Base-by-base conservation (phyloP, 2,888 invertebrate genomes). In the Cantharis nigra region DNA sequence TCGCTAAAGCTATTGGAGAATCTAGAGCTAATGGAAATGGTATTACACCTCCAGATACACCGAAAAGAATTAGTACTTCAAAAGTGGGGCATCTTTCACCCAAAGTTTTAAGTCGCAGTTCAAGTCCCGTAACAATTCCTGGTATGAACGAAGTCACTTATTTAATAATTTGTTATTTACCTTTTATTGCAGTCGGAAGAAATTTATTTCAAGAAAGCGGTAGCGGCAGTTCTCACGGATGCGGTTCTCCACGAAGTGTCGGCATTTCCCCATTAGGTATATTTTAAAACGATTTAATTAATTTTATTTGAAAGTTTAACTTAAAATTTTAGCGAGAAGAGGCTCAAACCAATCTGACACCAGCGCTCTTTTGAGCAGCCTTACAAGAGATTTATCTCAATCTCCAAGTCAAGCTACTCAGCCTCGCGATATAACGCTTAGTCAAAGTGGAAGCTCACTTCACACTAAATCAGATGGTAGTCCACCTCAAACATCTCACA, bases 1-100 rank as follows among this genome's bases (percentile, higher is more conserved):
- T 94, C 72, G 94, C 94, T 3, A 93, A 94, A 83, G 93, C 92
- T 0, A 92, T 95, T 85, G 94, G 94, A 0, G 94, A 94, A 86
- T 92, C 92, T 77, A 90, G 93, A 70, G 93, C 93, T n/a, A 96
- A 95, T 88, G 95, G 95, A 2, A 95, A 95, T 86, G 93, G 93
- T 33, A 91, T 92, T 1, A 94, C 94, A 0, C 94, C 94, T 7
- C 93, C 93, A 3, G 92, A 92, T 69, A 93, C 94, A 0, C 93
- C 93, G 5, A 90, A 91, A 71, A 84, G 90, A 81, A 90, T 89
- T 76, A 90, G 89, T 33, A 91, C 91, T 78, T 91, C 91, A 7
- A 88, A 88, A 82, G 88, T 87, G 77, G 87, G 88, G 77, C 82
- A 80, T 73, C 80, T 85, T n/a, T 90, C 90, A 26, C 89, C 90